phyloP scores from a whole-genome alignment of 2,888 invertebrate species.

The Morpho helenor region DNA sequence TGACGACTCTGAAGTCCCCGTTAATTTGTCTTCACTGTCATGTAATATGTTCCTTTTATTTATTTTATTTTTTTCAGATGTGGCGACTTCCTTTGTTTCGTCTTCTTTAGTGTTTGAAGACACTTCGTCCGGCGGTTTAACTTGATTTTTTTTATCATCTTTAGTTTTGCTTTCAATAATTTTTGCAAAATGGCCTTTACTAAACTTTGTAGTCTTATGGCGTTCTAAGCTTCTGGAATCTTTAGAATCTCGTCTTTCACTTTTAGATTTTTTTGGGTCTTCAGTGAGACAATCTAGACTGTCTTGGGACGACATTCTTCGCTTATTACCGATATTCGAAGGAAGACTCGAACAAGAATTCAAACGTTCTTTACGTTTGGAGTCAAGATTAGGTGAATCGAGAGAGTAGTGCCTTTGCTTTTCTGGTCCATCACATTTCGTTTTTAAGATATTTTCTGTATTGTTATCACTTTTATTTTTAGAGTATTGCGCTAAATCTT shows the following conservation, averaged over 20 bases:
- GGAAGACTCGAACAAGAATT: constrained; percentile 80
- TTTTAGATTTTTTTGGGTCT: constrained; percentile 81
- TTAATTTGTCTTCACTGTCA: constrained; percentile 49
- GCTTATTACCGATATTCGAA: constrained; percentile 83
- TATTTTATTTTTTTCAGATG: constrained; percentile 44
- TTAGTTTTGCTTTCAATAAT: constrained; percentile 80
- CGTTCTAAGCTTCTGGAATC: constrained; percentile 72
- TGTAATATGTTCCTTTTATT: constrained; percentile 43
- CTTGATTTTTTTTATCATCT: constrained; percentile 79
- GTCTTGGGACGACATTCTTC: constrained; percentile 89
- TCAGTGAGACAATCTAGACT: constrained; percentile 78
- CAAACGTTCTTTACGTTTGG: constrained; percentile 80
- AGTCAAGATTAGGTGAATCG: constrained; percentile 64
- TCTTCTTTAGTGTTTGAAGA: constrained; percentile 55
- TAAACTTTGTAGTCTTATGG: constrained; percentile 76
- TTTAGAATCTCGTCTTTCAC: constrained; percentile 85
- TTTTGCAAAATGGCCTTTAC: constrained; percentile 79
- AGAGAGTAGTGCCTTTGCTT: constrained; percentile 73
- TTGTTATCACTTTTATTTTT: constrained; percentile 46
- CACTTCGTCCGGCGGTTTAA: constrained; percentile 66
- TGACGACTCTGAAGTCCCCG: constrained; percentile 37
- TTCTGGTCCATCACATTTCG: constrained; percentile 53
- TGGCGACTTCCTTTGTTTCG: constrained; percentile 42
- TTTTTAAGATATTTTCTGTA: constrained; percentile 40
- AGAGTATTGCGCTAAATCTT: constrained; percentile 37